Evolutionary conservation across 2,888 invertebrate species (phyloP), one percentile per base, ranked within the genome.

Genomic region (Abrostola tripartita): DNA sequence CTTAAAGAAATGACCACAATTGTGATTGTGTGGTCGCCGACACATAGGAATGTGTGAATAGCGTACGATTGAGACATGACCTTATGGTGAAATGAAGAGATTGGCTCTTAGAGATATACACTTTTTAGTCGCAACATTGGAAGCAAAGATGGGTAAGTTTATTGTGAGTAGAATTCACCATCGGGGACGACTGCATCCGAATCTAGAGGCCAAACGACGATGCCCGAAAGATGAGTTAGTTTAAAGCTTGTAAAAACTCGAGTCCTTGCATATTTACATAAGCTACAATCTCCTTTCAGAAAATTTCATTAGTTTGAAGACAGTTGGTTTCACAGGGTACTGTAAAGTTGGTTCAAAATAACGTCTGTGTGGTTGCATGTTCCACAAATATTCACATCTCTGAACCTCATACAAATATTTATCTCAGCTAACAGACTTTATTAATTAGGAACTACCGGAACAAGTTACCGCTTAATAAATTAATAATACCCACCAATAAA

Each of bases 41-140:
- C 24, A 1, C 24, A n/a, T n/a, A 10, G 51, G 47, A 52, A 64
- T 64, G 63, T 37, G 9, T 24, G 40, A 36, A 54, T 42, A 42
- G 60, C 9, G 35, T 61, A 49, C 12, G 61, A 71, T 70, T 70
- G 62, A 58, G 67, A 67, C 71, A 67, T 67, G 40, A n/a, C 61
- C 57, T 61, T 14, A n/a, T 1, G n/a, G 12, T 42, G 44, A 47
- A 47, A 9, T 52, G 47, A 69, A 52, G 65, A 58, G 51, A 57
- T 68, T 56, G n/a, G 10, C 41, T 52, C 11, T 52, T 50, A n/a
- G 44, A 5, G 12, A 44, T 6, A 6, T 6, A 12, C 4, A 14
- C 5, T 50, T 6, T 6, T 4, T 11, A 11, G 5, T 11, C 6
- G 11, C 10, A 24, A 47, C 47, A 47, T 10, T 35, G 5, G 12